Evolutionary conservation across 2,113 vertebrate genomes (phyloP), one percentile per base, ranked within the genome.

Genomic region (Argyrosomus japonicus): DNA sequence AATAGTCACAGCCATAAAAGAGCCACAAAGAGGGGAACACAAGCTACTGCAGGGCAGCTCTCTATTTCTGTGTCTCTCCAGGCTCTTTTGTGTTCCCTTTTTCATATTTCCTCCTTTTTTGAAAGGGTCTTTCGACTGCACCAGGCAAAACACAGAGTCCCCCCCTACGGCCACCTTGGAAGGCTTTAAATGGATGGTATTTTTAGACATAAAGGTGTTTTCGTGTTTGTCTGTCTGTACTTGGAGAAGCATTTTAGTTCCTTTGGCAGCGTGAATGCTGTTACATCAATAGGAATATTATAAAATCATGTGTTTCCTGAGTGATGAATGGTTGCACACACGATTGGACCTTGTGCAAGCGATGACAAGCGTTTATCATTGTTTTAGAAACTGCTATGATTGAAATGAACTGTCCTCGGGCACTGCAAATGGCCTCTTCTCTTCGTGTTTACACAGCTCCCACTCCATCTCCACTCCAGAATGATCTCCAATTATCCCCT

Each of bases 1-100:
- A 95, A 94, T 95, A 94, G 90, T 75, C 79, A 50, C 69, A 70
- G 70, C 76, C 75, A 91, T 81, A 87, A 89, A 88, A 90, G 79
- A 91, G 74, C 82, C 83, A 87, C 75, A 87, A 89, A 93, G 71
- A 54, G 51, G 77, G 76, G 75, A 81, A 88, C 73, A 86, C 77
- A 84, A 84, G 84, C 63, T 7, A 87, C 91, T 85, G 78, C 81
- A 89, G 89, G 91, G 92, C 82, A 85, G 56, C 72, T 84, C 54
- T 7, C 19, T 68, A 15, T 23, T 4, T 68, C 25, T 61, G 14
- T 48, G 57, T 72, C 57, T 79, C 64, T 43, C 19, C 21, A 60
- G 67, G 32, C 68, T 77, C 75, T 80, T 77, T 87, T 85, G 48
- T 85, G 61, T 74, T 74, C 50, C 47, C 53, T 56, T 68, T 82